These are phyloP conservation scores for Lochmaea capreae DNA, from an alignment of 2,888 invertebrate species.

Conservation along the genomic window DNA sequence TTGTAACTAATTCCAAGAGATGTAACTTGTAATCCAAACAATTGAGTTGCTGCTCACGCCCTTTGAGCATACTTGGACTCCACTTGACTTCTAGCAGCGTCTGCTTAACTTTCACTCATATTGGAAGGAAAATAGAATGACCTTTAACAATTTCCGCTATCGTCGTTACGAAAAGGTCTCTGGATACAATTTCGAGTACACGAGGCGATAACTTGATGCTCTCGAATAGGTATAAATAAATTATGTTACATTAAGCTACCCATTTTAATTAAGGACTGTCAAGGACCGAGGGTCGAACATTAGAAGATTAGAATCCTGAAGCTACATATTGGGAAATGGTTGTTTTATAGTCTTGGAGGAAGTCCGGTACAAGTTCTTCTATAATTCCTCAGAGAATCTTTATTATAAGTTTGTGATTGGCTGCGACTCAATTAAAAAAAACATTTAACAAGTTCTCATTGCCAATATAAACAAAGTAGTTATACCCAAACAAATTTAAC, in stretches of 20 bases:
- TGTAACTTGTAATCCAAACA: conserved; percentile 1
- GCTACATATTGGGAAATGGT: conserved; percentile 10
- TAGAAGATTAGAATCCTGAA: conserved; percentile 11
- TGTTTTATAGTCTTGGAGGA: conserved; percentile 21
- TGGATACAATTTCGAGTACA: conserved; percentile 1
- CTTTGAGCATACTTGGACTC: conserved; percentile 18
- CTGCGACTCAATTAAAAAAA: too few relatives aligned
- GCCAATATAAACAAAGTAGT: too few relatives aligned
- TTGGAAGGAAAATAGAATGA: neutral
- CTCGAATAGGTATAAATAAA: conserved; percentile 34
- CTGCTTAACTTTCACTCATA: conserved; percentile 13
- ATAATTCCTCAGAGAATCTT: too few relatives aligned
- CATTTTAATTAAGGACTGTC: conserved; percentile 28
- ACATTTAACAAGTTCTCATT: too few relatives aligned
- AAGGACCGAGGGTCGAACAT: conserved; percentile 32
- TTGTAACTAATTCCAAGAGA: conserved; percentile 3
- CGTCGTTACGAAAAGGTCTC: conserved; percentile 1
- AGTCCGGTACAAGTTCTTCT: neutral
- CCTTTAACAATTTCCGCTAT: conserved; percentile 9
- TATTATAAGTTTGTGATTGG: too few relatives aligned
- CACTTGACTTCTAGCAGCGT: conserved; percentile 3
- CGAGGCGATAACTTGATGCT: conserved; percentile 14
- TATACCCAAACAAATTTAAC: too few relatives aligned
- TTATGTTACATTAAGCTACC: conserved; percentile 27
- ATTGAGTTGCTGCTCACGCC: conserved; percentile 10